phyloP scores from a whole-genome alignment of 2,888 invertebrate genomes.

The Cecidostiba fungosa region DNA sequence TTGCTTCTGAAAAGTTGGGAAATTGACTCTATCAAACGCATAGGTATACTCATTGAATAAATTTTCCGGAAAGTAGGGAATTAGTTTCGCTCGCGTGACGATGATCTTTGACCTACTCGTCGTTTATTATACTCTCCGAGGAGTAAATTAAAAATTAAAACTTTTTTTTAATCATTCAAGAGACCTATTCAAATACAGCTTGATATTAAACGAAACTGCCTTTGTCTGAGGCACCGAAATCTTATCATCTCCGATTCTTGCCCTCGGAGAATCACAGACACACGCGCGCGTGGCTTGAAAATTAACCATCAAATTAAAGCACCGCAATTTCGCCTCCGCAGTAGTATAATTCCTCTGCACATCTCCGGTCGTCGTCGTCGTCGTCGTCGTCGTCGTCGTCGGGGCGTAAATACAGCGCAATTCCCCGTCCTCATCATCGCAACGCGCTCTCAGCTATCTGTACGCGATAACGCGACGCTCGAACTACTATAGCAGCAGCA shows the following conservation, averaged over 20 bases:
- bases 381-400: neutral
- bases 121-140: too few relatives aligned
- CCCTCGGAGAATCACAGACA: neutral
- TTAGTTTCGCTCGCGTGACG: neutral
- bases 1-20: neutral
- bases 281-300: neutral
- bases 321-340: neutral
- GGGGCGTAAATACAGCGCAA: slow-evolving; percentile 25
- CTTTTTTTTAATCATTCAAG: too few relatives aligned
- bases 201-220: neutral
- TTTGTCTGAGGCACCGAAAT: neutral
- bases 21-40: neutral
- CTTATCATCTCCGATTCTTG: neutral
- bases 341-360: neutral
- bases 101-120: neutral
- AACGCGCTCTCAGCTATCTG: neutral
- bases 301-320: slow-evolving; percentile 5
- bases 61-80: neutral
- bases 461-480: slow-evolving; percentile 10
- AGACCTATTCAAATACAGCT: too few relatives aligned
- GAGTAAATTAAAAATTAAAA: neutral
- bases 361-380: neutral
- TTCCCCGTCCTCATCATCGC: slow-evolving; percentile 29
- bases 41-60: neutral
- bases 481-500: neutral